These are phyloP conservation scores for Ptilodon capucinus DNA, from an alignment of 2,888 invertebrate species.

Conservation along the genomic window DNA sequence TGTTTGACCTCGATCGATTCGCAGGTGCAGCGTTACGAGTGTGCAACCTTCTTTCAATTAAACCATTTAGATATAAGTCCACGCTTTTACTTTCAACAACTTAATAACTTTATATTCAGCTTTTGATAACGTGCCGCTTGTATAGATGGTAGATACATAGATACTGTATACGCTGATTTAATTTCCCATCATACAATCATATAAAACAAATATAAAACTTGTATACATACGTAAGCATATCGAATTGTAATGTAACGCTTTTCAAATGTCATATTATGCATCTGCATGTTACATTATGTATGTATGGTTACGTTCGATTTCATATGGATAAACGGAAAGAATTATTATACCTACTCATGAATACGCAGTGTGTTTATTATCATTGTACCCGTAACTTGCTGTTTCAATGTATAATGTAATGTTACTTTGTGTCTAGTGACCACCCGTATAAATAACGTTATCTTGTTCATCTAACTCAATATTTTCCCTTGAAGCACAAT, in stretches of 20 bases:
- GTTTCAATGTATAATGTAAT: constrained; percentile 28
- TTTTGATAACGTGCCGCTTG: constrained; percentile 38
- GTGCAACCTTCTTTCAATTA: constrained; percentile 25
- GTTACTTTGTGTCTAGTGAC: constrained; percentile 30
- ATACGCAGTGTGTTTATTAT: constrained; percentile 16
- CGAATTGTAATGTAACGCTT: constrained; percentile 29
- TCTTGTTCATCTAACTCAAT: constrained; percentile 64
- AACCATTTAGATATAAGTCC: constrained; percentile 22
- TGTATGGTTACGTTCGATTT: constrained; percentile 20
- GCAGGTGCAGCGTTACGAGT: constrained; percentile 9
- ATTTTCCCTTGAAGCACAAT: constrained; percentile 70
- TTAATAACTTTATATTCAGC: constrained; percentile 33
- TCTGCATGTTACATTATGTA: constrained; percentile 1
- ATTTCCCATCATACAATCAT: constrained; percentile 38
- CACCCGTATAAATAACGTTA: constrained; percentile 42
- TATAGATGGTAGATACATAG: constrained; percentile 21
- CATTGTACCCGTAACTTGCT: constrained; percentile 9
- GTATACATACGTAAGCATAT: constrained; percentile 15
- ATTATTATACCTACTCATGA: constrained; percentile 12
- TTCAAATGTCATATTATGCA: constrained; percentile 27
- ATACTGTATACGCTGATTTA: constrained; percentile 39
- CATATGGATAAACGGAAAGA: constrained; percentile 17
- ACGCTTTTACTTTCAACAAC: constrained; percentile 39
- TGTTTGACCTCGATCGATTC: constrained; percentile 13
- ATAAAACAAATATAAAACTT: constrained; percentile 33